Evolutionary conservation across 2,113 vertebrate species (phyloP), one percentile per base, ranked within the genome.

Genomic region (Corydoras sp.): DNA sequence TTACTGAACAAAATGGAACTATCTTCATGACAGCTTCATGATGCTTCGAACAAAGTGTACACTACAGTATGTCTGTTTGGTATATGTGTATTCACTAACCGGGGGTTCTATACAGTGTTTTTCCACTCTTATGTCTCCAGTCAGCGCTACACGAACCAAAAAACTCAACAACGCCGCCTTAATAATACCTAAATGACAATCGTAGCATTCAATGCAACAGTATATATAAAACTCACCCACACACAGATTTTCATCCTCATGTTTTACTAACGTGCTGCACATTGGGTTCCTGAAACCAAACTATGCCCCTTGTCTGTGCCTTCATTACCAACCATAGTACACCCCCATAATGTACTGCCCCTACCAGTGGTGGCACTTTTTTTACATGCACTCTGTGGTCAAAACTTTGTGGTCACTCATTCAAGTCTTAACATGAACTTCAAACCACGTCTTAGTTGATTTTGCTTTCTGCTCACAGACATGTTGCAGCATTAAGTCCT

Each of bases 91-190:
- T 84, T 91, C 87, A 90, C 85, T 86, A 87, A 90, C 90, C 89
- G 88, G 86, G 88, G 93, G 85, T 92, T 92, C 85, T 94, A 89
- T 95, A 90, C 92, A 91, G 89, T 91, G 89, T 91, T 89, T 84
- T 86, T 63, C 84, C 88, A 86, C 86, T 85, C 66, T 65, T 84
- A 60, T 75, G 71, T 35, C 55, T 6, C 69, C 10, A 4, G 60
- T 60, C 35, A 62, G 64, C 48, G 10, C 56, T 62, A 43, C 67
- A 65, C 49, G 35, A 56, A 71, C 69, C 53, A n/a, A 66, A 75
- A 24, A 67, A 72, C 58, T 58, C 63, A 14, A 59, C 64, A 50
- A n/a, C 43, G 29, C 29, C 15, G 54, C 76, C 72, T 75, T 77
- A 59, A 60, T 59, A 64, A 75, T 59, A 63, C 63, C 49, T 14